phyloP scores from a whole-genome alignment of 2,797 vertebrate genomes.

The Aselliscus stoliczkanus region DNA sequence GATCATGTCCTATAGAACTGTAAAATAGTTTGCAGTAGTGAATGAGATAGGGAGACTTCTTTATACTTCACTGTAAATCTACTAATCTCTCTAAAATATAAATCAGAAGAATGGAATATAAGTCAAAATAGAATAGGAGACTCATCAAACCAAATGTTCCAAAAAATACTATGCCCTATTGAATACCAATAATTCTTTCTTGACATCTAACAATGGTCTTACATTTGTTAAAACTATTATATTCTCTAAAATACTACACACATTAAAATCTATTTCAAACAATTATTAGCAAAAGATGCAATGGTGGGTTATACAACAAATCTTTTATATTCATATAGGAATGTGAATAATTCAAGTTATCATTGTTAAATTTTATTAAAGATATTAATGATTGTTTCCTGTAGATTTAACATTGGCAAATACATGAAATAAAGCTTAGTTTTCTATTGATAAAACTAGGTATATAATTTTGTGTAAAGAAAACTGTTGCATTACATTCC shows the following conservation, averaged over 20 bases:
- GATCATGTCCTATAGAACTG: background rate
- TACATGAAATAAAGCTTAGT: background rate
- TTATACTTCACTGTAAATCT: background rate
- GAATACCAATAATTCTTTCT: slow-evolving; percentile 16
- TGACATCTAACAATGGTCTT: background rate
- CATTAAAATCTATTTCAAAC: background rate
- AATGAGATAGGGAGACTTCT: background rate
- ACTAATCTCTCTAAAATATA: background rate
- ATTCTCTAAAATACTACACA: background rate
- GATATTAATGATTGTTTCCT: background rate
- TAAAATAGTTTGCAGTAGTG: slow-evolving; percentile 35
- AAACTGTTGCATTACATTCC: background rate
- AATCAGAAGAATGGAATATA: slow-evolving; percentile 26
- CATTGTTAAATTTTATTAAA: background rate
- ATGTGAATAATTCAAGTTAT: background rate
- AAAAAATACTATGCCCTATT: background rate
- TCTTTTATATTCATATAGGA: background rate
- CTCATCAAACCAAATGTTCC: background rate
- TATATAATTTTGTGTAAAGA: background rate
- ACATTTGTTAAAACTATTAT: background rate
- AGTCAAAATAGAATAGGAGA: background rate
- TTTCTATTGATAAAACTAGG: background rate
- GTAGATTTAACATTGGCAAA: background rate
- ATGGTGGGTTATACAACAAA: background rate
- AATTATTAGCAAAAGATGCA: background rate